Percentiles rank a stretch among this genome's conserved stretches.
phyloP scores from a whole-genome alignment of 2,797 vertebrate genomes.

The Anas bernieri region DNA sequence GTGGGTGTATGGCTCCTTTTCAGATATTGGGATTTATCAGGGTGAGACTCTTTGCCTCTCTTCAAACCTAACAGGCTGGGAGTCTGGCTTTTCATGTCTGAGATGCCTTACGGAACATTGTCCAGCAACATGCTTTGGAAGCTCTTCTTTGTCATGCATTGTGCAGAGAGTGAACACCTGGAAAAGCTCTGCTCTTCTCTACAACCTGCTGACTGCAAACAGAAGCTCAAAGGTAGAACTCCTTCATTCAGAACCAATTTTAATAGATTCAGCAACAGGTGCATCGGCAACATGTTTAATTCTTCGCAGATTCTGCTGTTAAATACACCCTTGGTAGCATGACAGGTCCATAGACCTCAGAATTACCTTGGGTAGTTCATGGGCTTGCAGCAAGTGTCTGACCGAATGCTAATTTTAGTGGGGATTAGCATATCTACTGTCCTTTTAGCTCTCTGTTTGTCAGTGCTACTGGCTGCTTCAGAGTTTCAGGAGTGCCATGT shows the following conservation, averaged over 20 bases:
- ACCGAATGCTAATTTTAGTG: not conserved
- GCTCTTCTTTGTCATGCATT: slow-evolving; percentile 95
- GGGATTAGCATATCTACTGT: not conserved
- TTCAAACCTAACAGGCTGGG: slow-evolving; percentile 84
- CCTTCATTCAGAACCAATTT: not conserved
- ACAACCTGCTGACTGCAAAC: slow-evolving; percentile 81
- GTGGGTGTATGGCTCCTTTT: not conserved
- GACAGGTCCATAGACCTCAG: not conserved
- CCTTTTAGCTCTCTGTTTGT: not conserved
- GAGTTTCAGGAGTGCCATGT: not conserved
- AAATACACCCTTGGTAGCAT: not conserved
- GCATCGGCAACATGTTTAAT: not conserved
- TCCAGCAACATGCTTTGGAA: slow-evolving; percentile 95
- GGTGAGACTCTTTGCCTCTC: not conserved
- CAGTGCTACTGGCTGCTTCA: not conserved
- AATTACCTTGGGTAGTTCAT: not conserved
- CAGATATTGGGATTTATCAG: not conserved
- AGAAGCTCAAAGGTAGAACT: slow-evolving; percentile 85
- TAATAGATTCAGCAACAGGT: not conserved
- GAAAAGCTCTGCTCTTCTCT: slow-evolving; percentile 77
- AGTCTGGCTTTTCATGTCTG: slow-evolving; percentile 98
- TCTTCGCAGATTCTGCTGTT: not conserved
- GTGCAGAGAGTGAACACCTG: slow-evolving; percentile 83
- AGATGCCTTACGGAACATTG: slow-evolving; percentile 95
- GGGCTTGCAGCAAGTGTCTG: not conserved